Evolutionary conservation across 2,888 invertebrate species (phyloP).

Genomic region (Leptogaster cylindrica): DNA sequence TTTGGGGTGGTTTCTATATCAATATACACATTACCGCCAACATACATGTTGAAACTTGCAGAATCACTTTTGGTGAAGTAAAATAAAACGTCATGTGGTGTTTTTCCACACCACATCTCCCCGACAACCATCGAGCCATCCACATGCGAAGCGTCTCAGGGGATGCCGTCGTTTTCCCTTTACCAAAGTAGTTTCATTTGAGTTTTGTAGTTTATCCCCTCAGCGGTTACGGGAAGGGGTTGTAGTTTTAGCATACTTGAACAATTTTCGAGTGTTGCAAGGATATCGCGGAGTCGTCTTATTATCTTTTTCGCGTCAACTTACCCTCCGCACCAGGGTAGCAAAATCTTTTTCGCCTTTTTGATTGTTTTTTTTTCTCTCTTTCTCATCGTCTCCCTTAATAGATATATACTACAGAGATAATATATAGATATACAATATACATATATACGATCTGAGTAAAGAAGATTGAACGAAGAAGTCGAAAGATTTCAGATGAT

Average conservation of each 20-base stretch:
- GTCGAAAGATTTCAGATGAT: slow-evolving; percentile 30
- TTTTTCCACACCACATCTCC: slow-evolving; percentile 32
- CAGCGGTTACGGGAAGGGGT: not conserved
- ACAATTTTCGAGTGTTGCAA: slow-evolving; percentile 13
- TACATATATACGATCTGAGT: not conserved
- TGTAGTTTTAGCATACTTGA: slow-evolving; percentile 8
- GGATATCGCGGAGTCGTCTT: slow-evolving; percentile 36
- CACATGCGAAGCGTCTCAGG: not conserved
- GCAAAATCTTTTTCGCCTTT: slow-evolving; percentile 30
- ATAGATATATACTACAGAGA: no score
- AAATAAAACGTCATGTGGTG: slow-evolving; percentile 40
- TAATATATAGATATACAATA: no score
- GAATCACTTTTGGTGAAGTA: slow-evolving; percentile 11
- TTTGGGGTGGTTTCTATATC: slow-evolving; percentile 29
- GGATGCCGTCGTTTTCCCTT: slow-evolving; percentile 30
- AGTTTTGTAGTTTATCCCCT: slow-evolving; percentile 28
- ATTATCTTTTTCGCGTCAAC: slow-evolving; percentile 37
- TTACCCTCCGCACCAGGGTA: slow-evolving; percentile 32
- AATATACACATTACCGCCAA: slow-evolving; percentile 33
- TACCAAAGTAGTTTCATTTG: slow-evolving; percentile 3
- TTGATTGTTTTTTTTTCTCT: not conserved
- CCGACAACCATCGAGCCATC: not conserved
- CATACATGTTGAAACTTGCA: slow-evolving; percentile 18
- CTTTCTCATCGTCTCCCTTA: no score
- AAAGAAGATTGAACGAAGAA: slow-evolving; percentile 21